Base-by-base conservation (phyloP, 2,797 vertebrate species). In the Argya squamiceps region DNA sequence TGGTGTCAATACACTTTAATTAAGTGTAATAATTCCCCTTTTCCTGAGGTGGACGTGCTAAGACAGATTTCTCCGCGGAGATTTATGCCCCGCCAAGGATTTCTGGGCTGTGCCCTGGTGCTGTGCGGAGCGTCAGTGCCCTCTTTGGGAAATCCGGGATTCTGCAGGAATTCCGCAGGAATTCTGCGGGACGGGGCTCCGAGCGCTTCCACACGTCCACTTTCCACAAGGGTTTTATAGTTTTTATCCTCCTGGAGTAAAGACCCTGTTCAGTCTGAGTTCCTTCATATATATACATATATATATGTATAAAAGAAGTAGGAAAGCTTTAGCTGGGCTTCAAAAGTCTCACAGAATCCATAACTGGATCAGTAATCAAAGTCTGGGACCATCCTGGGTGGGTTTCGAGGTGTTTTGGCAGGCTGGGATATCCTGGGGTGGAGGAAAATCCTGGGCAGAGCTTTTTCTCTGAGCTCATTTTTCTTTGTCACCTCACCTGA, bases 1-100 rank as follows among this genome's bases (percentile, higher is more conserved):
- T 98, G 98, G 98, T 98, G 98, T 98, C 98, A 98, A 98, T 99
- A 97, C 97, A 92, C 98, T 98, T 98, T 98, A 99, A 98, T 98
- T 98, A 98, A 98, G 98, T 98, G 98, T 91, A 98, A 97, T 98
- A 99, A 99, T 99, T 98, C 98, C 97, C 97, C 97, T 97, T 98
- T 99, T 98, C 98, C 98, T 98, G 98, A 97, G 98, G 97, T 97
- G 97, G 98, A 98, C 97, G 97, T 98, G 97, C 97, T 97, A 96
- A 98, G 95, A 96, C 96, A 96, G 97, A 98, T 98, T 98, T 98
- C 96, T 97, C 90, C 43, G 85, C n/a, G 12, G 96, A 98, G 97
- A 97, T 97, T 98, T 97, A 93, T 76, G 87, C 83, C 70, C 17
- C 41, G 36, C 64, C 30, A 10, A 93, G 75, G 29, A 11, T 20